Percentiles rank a stretch among this genome's conserved stretches.
Conservation (phyloP, 1,140 invertebrate species). For the Sycophila sp. region DNA sequence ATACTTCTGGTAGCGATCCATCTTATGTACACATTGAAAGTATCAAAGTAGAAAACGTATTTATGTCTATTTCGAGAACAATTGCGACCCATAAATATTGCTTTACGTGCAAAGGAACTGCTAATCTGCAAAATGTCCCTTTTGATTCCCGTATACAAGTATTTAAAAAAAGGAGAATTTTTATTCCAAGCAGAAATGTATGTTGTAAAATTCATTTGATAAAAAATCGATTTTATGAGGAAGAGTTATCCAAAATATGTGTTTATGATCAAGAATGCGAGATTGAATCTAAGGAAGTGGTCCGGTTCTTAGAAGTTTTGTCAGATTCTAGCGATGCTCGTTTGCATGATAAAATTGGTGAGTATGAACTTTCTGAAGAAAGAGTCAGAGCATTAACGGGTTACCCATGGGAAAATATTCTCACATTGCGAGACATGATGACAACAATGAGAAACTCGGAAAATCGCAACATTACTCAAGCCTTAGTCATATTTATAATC, state of each 20-base stretch:
- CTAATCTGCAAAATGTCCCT: slow-evolving; percentile 4
- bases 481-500: slow-evolving; percentile 46
- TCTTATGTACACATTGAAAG: too few relatives aligned
- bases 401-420: slow-evolving; percentile 45
- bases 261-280: slow-evolving; percentile 20
- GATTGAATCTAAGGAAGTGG: slow-evolving; percentile 26
- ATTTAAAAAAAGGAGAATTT: slow-evolving; percentile 20
- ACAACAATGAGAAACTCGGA: slow-evolving; percentile 40
- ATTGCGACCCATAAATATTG: not conserved
- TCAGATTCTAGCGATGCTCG: slow-evolving; percentile 1
- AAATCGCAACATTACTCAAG: slow-evolving; percentile 37
- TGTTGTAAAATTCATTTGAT: slow-evolving; percentile 42
- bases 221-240: slow-evolving; percentile 33
- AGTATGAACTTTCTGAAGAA: slow-evolving; percentile 41
- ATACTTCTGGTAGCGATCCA: too few relatives aligned
- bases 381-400: slow-evolving; percentile 41
- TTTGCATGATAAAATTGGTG: slow-evolving; percentile 40
- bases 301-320: slow-evolving; percentile 29
- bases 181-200: slow-evolving; percentile 38
- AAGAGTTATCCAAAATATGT: slow-evolving; percentile 16
- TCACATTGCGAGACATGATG: slow-evolving; percentile 35
- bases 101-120: not conserved
- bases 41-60: not conserved
- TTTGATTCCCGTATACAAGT: slow-evolving; percentile 39
- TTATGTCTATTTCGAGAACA: not conserved